Conservation (phyloP, 2,797 vertebrate genomes). For the Morelia viridis region DNA sequence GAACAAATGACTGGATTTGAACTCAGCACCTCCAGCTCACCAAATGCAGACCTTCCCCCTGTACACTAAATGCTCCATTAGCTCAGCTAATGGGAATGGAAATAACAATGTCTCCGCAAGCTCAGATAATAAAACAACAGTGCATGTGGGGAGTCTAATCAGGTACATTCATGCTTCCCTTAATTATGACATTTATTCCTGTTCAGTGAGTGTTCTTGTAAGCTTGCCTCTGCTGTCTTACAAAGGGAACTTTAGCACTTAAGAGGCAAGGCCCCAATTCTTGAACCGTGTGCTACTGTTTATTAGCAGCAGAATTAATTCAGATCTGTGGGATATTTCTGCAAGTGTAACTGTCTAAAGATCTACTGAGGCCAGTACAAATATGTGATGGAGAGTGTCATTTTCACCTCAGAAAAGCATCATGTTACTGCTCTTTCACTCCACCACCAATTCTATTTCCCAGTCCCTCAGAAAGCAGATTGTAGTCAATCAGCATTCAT, state of each 20-base stretch:
- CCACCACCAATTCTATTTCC: neutral
- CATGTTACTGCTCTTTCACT: neutral
- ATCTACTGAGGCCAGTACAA: neutral
- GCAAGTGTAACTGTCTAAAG: neutral
- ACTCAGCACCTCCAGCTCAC: neutral
- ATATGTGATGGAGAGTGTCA: neutral
- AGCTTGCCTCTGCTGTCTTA: neutral
- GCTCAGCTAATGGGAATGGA: conserved; percentile 1
- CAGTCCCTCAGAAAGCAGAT: neutral
- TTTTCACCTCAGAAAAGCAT: neutral
- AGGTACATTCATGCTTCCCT: neutral
- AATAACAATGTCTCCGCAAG: neutral
- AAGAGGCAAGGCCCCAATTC: neutral
- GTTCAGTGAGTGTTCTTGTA: neutral
- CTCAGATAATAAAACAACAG: neutral
- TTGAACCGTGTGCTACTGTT: neutral
- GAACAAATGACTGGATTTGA: conserved; percentile 21
- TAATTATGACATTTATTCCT: neutral
- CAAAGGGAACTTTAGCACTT: neutral
- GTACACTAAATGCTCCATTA: conserved; percentile 18
- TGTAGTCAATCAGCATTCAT: neutral
- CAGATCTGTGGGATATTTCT: neutral
- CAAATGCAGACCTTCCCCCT: neutral
- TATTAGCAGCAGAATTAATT: neutral
- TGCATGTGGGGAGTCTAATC: neutral